Evolutionary conservation across 2,888 invertebrate genomes (phyloP).

Genomic region (Apamea sordens): DNA sequence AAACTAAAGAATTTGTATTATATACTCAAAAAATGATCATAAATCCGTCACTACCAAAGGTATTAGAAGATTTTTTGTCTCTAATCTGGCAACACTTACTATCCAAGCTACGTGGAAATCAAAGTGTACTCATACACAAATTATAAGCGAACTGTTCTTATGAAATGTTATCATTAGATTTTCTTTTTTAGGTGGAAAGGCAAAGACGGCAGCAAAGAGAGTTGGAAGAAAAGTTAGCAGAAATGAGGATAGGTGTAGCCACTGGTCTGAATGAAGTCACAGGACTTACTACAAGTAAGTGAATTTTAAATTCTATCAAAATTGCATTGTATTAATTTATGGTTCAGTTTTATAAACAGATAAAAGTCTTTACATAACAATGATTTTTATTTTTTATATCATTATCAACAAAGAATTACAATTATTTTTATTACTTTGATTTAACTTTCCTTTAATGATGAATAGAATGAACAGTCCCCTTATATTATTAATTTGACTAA

Average conservation of each 20-base stretch:
- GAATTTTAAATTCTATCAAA: background rate
- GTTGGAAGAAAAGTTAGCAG: slow-evolving; percentile 88
- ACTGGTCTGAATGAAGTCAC: slow-evolving; percentile 88
- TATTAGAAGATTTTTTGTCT: background rate
- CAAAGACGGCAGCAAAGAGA: slow-evolving; percentile 90
- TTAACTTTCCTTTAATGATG: slow-evolving; percentile 4
- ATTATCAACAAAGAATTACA: slow-evolving; percentile 10
- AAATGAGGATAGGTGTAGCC: slow-evolving; percentile 89
- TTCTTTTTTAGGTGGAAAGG: slow-evolving; percentile 91
- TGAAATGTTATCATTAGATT: background rate
- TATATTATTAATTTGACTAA: too few relatives aligned
- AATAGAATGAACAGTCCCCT: background rate
- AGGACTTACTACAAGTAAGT: slow-evolving; percentile 85
- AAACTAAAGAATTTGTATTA: background rate
- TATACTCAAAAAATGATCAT: background rate
- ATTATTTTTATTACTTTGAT: background rate
- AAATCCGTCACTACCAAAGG: background rate
- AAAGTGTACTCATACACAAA: background rate
- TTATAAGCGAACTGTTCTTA: background rate
- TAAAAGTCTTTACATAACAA: background rate
- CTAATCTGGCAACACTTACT: background rate
- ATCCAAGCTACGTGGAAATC: background rate
- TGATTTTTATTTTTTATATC: background rate
- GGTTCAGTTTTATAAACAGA: background rate
- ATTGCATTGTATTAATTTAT: background rate